Percentiles rank a stretch among this genome's conserved stretches.
These are phyloP conservation scores for Amphiprion clarkii DNA, from an alignment of 2,797 vertebrate genomes.

Conservation along the genomic window DNA sequence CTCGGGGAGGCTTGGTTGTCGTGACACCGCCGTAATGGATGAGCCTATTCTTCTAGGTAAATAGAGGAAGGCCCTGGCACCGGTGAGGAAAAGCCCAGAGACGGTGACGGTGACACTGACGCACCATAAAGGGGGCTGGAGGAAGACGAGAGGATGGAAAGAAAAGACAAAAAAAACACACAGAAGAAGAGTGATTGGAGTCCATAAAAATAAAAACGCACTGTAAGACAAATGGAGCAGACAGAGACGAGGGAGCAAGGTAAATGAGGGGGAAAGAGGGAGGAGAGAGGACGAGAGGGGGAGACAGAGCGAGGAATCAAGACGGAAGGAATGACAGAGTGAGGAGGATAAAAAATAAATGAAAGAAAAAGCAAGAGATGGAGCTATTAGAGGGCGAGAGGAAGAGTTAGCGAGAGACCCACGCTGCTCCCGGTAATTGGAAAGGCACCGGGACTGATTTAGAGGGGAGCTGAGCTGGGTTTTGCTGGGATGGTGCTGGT, in stretches of 20 bases:
- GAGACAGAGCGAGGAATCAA: conserved; percentile 58
- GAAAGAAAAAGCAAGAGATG: conserved; percentile 26
- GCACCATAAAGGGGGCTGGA: conserved; percentile 17
- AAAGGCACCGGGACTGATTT: conserved; percentile 75
- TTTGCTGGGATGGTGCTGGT: conserved; percentile 37
- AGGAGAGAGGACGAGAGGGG: conserved; percentile 47
- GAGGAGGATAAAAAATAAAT: conserved; percentile 50
- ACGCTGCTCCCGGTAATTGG: conserved; percentile 72
- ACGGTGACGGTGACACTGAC: conserved; percentile 51
- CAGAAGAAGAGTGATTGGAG: conserved; percentile 66
- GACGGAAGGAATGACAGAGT: conserved; percentile 41
- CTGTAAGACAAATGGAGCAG: conserved; percentile 68
- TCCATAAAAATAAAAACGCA: conserved; percentile 75
- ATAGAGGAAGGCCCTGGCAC: conserved; percentile 58
- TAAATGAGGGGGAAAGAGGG: conserved; percentile 67
- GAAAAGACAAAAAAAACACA: neutral
- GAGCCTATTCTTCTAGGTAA: conserved; percentile 75
- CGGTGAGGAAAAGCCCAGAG: conserved; percentile 52
- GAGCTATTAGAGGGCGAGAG: conserved; percentile 56
- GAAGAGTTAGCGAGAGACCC: conserved; percentile 66
- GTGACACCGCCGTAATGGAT: conserved; percentile 77
- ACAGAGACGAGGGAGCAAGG: conserved; percentile 54
- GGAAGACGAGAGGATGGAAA: neutral
- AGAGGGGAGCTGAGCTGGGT: conserved; percentile 59
- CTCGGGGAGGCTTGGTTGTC: conserved; percentile 72